Base-by-base conservation (phyloP, 2,888 invertebrate species). In the Cephus nigrinus region DNA sequence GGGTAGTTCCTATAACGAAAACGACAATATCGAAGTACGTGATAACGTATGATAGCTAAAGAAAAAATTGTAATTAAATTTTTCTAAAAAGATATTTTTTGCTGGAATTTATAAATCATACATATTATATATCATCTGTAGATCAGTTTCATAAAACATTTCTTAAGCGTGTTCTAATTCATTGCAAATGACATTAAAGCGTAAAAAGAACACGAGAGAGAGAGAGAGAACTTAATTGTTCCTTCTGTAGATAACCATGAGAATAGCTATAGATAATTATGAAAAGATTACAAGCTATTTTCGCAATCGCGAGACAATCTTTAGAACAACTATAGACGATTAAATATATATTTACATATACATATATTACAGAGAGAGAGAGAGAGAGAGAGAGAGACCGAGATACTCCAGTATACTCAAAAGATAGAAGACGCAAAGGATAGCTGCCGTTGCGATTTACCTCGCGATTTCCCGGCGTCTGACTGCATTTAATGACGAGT, bases 401-500 rank as follows among this genome's bases (percentile, higher is more conserved):
- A 71, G 69, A 31, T 73, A 23, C 9, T 23, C 23, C 9, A 76
- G 32, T 72, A 74, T 68, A 73, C 74, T 69, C 32, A 73, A 69
- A 69, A 35, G 69, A 77, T 30, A 73, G 73, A 81, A 80, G 78
- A 76, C 36, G 76, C 73, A 74, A 40, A 36, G 69, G 72, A 75
- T 73, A 9, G 55, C 55, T 23, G 23, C 55, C 69, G 74, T 72
- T 78, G 75, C 35, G 80, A 73, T 81, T 82, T 81, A 81, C 85
- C 82, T 84, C 82, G 84, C 82, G 83, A 86, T 86, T 85, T 79
- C 78, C 75, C 77, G 78, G 81, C 80, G 81, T 80, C 81, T 82
- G 86, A 86, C 86, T 87, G 83, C 84, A 84, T 87, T 87, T 86
- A 87, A 87, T 84, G 84, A 85, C 84, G 83, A 85, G 83, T 85